A percentile compares a stretch with the other conserved stretches of the same genome.
Evolutionary conservation across 2,888 invertebrate genomes (phyloP).

Genomic region (Acrobasis suavella): DNA sequence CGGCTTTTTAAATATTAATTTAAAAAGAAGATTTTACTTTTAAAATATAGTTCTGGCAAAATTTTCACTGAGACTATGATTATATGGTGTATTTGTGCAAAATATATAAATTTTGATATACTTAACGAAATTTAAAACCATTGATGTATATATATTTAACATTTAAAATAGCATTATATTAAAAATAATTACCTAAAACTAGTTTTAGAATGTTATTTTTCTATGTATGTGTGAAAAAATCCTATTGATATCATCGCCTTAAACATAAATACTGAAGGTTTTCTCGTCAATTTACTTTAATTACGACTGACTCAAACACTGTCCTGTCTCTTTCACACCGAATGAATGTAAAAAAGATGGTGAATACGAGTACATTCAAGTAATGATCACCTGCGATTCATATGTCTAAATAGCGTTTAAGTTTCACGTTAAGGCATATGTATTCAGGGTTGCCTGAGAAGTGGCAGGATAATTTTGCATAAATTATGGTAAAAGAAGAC

Average conservation of each 20-base stretch:
- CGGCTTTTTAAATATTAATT: too few species aligned
- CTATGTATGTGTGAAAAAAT: too few species aligned
- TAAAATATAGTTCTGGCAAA: too few species aligned
- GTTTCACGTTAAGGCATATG: conserved; percentile 5
- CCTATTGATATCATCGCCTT: neutral
- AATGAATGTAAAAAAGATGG: neutral
- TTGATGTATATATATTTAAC: too few species aligned
- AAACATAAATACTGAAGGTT: conserved; percentile 9
- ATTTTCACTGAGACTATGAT: too few species aligned
- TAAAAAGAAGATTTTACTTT: too few species aligned
- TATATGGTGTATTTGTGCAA: too few species aligned
- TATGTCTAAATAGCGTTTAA: conserved; percentile 21
- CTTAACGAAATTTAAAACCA: too few species aligned
- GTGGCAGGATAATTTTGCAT: neutral
- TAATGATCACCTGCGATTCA: conserved; percentile 27
- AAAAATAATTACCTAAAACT: too few species aligned
- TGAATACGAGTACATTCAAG: conserved; percentile 8
- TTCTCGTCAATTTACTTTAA: conserved; percentile 10
- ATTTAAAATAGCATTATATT: too few species aligned
- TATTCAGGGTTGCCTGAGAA: neutral
- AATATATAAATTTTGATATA: too few species aligned
- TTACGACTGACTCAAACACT: conserved; percentile 7
- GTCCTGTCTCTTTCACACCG: neutral
- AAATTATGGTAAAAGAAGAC: neutral
- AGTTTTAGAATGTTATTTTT: too few species aligned